Base-by-base conservation (phyloP, 2,797 vertebrate genomes). In the Acropternis orthonyx region DNA sequence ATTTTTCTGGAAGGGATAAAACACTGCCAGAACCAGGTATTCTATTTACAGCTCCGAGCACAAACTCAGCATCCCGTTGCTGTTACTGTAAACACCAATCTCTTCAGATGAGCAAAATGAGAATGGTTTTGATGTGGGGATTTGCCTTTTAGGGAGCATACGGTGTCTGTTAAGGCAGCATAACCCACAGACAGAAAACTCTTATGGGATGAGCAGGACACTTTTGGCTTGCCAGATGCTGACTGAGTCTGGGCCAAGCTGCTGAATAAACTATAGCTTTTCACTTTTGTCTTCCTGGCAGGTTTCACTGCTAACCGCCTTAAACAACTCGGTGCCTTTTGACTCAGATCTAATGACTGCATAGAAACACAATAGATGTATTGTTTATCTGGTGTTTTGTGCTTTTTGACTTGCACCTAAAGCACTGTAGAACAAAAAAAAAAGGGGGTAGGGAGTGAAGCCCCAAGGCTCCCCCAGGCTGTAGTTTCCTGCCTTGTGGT, bases 1-100 rank as follows among this genome's bases (percentile, higher is more conserved):
- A 7, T 87, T 92, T 89, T 92, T 93, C 76, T 90, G 75, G 59
- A 91, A 93, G 63, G 74, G 39, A 65, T 95, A 41, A 93, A 92
- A 59, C 76, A 55, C 51, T 52, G 22, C 72, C 58, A 68, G 72
- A 93, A 51, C 68, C 85, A 86, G 61, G 79, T 61, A 22, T 20
- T 74, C 79, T 71, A 26, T 82, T 82, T 89, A 67, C 65, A 84
- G 62, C 69, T 75, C 63, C 30, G 61, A 89, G 83, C 87, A 75
- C 73, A 76, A 68, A 66, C 66, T 44, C 58, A 37, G 46, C 0
- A 0, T 85, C 84, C 74, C 5, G 1, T 30, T 69, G 28, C 24
- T 72, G 73, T 81, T 80, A 39, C 72, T 76, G 71, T 87, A 76
- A 93, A 82, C 95, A 89, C 71, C 65, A 21, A 1, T 55, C 85